Base-by-base conservation (phyloP, 2,113 vertebrate genomes). In the Aramus guarauna region DNA sequence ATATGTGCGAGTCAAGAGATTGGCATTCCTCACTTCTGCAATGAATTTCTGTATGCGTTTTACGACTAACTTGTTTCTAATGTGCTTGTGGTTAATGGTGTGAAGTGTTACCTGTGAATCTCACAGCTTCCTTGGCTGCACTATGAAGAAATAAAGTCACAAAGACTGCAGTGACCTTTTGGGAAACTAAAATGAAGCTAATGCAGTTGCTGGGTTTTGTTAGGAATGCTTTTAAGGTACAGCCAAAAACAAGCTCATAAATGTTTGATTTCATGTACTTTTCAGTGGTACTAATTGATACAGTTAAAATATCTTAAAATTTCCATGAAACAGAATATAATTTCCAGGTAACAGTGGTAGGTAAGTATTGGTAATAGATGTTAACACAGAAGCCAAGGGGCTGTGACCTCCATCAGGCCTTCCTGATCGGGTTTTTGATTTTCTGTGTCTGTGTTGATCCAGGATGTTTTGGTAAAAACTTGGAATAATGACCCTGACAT, bases 401-500 rank as follows among this genome's bases (percentile, higher is more conserved):
- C 43, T 9, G 2, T 52, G 89, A 92, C 78, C 68, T 83, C 80
- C 43, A 29, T 63, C 64, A 88, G 72, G 36, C 72, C 80, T 96
- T 85, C 60, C 63, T 81, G 73, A 47, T 17, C 80, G 66, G 68
- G 26, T 27, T 88, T 89, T 87, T 59, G 32, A 50, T 85, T 79
- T 92, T 94, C 63, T 77, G 52, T 58, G 67, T 68, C 58, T 68
- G 36, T 74, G 71, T 55, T 86, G 85, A 72, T 95, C 48, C 91
- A 91, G 96, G 93, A 95, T 95, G 91, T 97, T 96, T 96, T 95
- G 94, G 56, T 90, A 63, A 93, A 84, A 94, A 20, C 63, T 83
- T 64, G 37, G 48, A 85, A 62, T 85, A 84, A 85, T 94, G 83
- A 83, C 85, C 75, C 80, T 84, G 81, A 64, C 62, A 83, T 88